Percentiles rank a stretch among this genome's conserved stretches.
Conservation (phyloP, 2,888 invertebrate genomes). For the Drosophila atripex region DNA sequence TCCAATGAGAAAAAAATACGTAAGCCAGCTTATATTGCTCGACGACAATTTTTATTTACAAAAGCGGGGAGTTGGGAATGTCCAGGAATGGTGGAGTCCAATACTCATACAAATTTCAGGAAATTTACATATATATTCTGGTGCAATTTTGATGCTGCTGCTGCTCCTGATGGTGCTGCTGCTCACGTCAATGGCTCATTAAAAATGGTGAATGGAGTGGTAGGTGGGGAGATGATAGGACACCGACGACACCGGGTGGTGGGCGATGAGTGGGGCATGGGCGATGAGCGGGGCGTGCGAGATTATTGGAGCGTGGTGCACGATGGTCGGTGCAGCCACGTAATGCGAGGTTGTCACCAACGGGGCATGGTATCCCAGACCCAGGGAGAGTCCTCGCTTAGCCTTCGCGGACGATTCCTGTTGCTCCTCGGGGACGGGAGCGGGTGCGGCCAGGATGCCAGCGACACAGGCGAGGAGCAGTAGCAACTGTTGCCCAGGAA, state of each 20-base stretch:
- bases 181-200: slow-evolving; percentile 23
- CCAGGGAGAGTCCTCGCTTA: slow-evolving; percentile 79
- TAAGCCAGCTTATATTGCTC: neutral
- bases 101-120: slow-evolving; percentile 9
- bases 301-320: slow-evolving; percentile 75
- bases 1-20: neutral
- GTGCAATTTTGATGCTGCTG: slow-evolving; percentile 3
- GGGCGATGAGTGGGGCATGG: slow-evolving; percentile 72
- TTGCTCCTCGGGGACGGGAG: slow-evolving; percentile 67
- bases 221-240: slow-evolving; percentile 76
- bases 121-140: slow-evolving; percentile 6
- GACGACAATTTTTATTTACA: slow-evolving; percentile 57
- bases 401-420: slow-evolving; percentile 69
- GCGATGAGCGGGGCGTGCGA: slow-evolving; percentile 68
- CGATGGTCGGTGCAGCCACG: slow-evolving; percentile 74
- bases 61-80: slow-evolving; percentile 19
- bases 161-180: slow-evolving; percentile 9
- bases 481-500: slow-evolving; percentile 56
- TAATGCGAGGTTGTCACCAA: slow-evolving; percentile 74
- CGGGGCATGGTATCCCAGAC: slow-evolving; percentile 80
- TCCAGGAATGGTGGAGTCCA: neutral
- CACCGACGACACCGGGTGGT: slow-evolving; percentile 61
- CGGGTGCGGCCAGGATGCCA: slow-evolving; percentile 75
- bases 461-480: slow-evolving; percentile 63
- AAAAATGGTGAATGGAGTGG: slow-evolving; percentile 76